Percentiles rank a stretch among this genome's conserved stretches.
Evolutionary conservation across 2,113 vertebrate species (phyloP).

Genomic region (mouse (Mus musculus)): GRCm39 chr2:51615501-51616000

Average conservation of each 20-base stretch:
- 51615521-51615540: background rate
- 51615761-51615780: slow-evolving; percentile 6
- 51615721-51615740: background rate
- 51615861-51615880: slow-evolving; percentile 22
- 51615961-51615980: background rate
- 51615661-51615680: background rate
- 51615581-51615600: slow-evolving; percentile 3
- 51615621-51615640: background rate
- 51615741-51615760: slow-evolving; percentile 26
- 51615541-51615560: background rate
- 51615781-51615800: background rate
- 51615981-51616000: slow-evolving; percentile 23
- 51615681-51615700: slow-evolving; percentile 6
- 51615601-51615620: background rate
- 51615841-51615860: background rate
- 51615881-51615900: background rate
- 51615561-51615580: background rate
- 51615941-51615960: background rate
- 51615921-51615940: background rate
- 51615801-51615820: background rate
- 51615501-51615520: background rate
- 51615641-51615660: background rate
- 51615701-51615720: background rate
- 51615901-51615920: background rate
- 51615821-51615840: background rate